Evolutionary conservation across 2,888 invertebrate genomes (phyloP), one percentile per base, ranked within the genome.

Genomic region (Vandiemenella viatica): DNA sequence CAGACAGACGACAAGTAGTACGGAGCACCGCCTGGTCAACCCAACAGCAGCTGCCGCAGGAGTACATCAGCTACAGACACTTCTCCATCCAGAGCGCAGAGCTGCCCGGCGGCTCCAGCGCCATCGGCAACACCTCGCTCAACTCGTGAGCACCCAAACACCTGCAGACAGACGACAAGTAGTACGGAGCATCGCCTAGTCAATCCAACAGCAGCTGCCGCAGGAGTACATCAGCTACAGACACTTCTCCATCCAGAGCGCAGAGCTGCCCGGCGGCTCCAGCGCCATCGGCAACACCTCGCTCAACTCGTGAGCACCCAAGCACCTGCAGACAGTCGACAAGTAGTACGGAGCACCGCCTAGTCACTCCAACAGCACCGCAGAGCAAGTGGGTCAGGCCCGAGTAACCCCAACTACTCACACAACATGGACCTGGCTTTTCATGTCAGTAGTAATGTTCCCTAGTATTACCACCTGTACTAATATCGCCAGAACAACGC

Each of bases 181-280:
- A 80, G 54, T 77, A 79, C 57, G 57, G 55, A 16, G 43, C 46
- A 7, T 46, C 42, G 41, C 45, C 48, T 13, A 22, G 26, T 5
- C 46, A 46, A 8, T 20, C 43, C 16, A 42, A 48, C 21, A 44
- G 43, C 13, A 43, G 50, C 40, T 80, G 60, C 79, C 83, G 13
- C 84, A 85, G 6, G 85, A 87, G 61, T 87, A 85, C 64, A 80
- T 86, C 60, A 85, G 86, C 19, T 87, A 86, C 63, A 68, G 80
- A 51, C 80, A 80, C 62, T 80, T 79, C 64, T 79, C 79, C 54
- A 76, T 80, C 59, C 80, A 80, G 54, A 77, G 79, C 57, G 57
- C 55, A n/a, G 45, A 46, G 6, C 49, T 46, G 43, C 46, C 49
- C 8, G 38, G 37, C 5, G 48, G 46, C n/a, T 23, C 45, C 18